These are phyloP conservation scores for Coregonus sp. DNA, from an alignment of 2,797 vertebrate genomes.

Conservation along the genomic window DNA sequence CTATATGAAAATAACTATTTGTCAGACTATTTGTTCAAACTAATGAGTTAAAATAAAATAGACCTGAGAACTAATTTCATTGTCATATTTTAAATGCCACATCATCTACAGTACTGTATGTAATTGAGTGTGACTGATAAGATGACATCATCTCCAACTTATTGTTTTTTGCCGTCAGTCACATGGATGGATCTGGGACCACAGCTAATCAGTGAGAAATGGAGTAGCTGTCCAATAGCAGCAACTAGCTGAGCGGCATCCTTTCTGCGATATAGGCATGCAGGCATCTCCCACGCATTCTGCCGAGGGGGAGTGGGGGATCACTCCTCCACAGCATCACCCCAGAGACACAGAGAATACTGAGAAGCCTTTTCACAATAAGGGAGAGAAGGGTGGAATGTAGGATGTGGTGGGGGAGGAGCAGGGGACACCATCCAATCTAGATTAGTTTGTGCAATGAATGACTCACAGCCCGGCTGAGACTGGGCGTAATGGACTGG, in stretches of 20 bases:
- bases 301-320: constrained; percentile 9
- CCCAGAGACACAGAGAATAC: constrained; percentile 49
- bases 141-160: constrained; percentile 48
- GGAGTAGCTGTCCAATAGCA: constrained; percentile 55
- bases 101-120: too few species aligned
- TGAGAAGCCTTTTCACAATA: constrained; percentile 29
- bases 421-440: constrained; percentile 18
- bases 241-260: constrained; percentile 39
- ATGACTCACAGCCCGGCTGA: constrained; percentile 37
- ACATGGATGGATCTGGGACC: constrained; percentile 1
- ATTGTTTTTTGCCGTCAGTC: constrained; percentile 50
- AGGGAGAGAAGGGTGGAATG: background rate
- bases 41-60: too few species aligned
- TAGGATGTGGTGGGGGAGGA: background rate
- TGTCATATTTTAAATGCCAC: too few species aligned
- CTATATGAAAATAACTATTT: too few species aligned
- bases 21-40: too few species aligned
- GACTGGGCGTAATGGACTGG: constrained; percentile 27
- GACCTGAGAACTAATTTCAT: too few species aligned
- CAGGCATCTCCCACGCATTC: constrained; percentile 59
- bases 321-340: constrained; percentile 44
- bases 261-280: constrained; percentile 69
- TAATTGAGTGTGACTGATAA: too few species aligned
- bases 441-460: constrained; percentile 35
- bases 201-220: constrained; percentile 62